Percentiles rank a stretch among this genome's conserved stretches.
These are phyloP conservation scores for Cotesia chilonis DNA, from an alignment of 1,140 invertebrate genomes.

Conservation along the genomic window DNA sequence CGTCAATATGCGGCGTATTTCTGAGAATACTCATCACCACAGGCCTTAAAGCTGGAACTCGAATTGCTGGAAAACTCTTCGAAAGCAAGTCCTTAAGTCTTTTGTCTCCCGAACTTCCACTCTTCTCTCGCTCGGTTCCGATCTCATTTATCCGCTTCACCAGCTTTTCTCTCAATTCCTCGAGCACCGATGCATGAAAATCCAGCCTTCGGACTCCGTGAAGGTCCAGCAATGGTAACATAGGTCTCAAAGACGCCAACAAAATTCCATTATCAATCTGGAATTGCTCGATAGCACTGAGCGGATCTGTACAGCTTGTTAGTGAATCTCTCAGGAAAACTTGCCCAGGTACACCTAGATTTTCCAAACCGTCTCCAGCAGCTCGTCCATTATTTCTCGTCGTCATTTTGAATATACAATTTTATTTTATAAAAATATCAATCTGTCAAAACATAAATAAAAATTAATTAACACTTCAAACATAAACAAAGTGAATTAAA, in stretches of 20 bases:
- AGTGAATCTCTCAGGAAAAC: conserved; percentile 88
- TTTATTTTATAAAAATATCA: no score
- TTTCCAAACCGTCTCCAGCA: conserved; percentile 73
- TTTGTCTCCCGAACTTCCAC: conserved; percentile 67
- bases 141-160: conserved; percentile 89
- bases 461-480: no score
- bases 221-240: conserved; percentile 92
- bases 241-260: conserved; percentile 89
- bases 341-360: conserved; percentile 91
- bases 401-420: conserved; percentile 15
- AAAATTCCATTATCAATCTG: conserved; percentile 95
- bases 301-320: conserved; percentile 93
- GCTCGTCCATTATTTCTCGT: conserved; percentile 53
- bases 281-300: conserved; percentile 97
- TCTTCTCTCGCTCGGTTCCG: conserved; percentile 74
- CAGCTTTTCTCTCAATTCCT: conserved; percentile 91
- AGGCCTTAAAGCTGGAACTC: conserved; percentile 90
- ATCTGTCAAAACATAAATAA: no score
- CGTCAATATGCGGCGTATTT: conserved; percentile 93
- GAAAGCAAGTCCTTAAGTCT: conserved; percentile 90
- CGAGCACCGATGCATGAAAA: conserved; percentile 94
- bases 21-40: conserved; percentile 94
- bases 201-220: conserved; percentile 91
- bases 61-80: conserved; percentile 94
- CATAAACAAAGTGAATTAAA: no score